A percentile compares a stretch with the other conserved stretches of the same genome.
Evolutionary conservation across 2,113 vertebrate species (phyloP).

Genomic region (Cariama cristata): DNA sequence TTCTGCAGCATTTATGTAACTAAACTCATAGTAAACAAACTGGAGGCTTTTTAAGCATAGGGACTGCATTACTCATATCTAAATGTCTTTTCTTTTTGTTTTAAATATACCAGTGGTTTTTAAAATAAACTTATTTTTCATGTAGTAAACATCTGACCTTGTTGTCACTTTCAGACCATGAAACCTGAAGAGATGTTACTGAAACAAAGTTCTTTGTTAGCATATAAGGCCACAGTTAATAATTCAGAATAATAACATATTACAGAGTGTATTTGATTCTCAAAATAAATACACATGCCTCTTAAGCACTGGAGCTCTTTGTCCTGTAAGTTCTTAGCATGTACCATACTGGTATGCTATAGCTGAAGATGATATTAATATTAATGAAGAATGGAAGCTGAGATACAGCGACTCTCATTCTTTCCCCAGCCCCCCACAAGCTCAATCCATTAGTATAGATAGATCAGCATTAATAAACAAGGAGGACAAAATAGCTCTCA

Average conservation of each 20-base stretch:
- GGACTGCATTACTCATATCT: not conserved
- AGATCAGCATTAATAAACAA: conserved; percentile 76
- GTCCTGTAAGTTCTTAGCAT: conserved; percentile 58
- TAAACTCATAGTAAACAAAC: not conserved
- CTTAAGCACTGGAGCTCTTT: conserved; percentile 28
- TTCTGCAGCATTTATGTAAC: not conserved
- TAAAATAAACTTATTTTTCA: not conserved
- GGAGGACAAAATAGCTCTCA: conserved; percentile 68
- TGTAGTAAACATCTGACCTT: not conserved
- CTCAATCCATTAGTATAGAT: conserved; percentile 79
- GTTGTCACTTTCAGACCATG: not conserved
- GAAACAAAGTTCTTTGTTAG: conserved; percentile 6
- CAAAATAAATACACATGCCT: not conserved
- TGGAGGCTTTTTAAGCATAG: not conserved
- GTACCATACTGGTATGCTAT: not conserved
- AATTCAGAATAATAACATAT: not conserved
- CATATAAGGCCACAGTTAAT: not conserved
- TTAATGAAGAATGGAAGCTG: conserved; percentile 74
- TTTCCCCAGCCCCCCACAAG: conserved; percentile 64
- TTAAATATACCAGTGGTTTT: not conserved
- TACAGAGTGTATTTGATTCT: not conserved
- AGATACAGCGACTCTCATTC: conserved; percentile 66
- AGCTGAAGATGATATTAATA: conserved; percentile 75
- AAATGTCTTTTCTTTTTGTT: not conserved
- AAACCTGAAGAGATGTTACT: not conserved